These are phyloP conservation scores for Bicyclus anynana DNA, from an alignment of 1,140 invertebrate genomes.

Conservation along the genomic window DNA sequence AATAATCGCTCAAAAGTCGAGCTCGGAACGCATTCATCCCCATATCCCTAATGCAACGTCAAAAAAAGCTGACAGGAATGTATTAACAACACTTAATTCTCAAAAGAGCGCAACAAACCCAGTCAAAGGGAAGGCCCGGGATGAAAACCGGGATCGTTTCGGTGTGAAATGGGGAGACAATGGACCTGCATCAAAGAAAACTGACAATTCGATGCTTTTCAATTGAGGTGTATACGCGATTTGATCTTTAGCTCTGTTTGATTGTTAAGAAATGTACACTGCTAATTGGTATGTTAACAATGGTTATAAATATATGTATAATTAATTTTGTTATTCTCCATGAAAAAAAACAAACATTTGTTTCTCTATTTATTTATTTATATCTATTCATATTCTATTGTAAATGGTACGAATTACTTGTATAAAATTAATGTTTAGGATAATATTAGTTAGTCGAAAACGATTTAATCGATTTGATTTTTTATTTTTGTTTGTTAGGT, in stretches of 20 bases:
- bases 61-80: conserved; percentile 9
- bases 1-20: neutral
- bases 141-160: conserved; percentile 17
- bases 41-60: neutral
- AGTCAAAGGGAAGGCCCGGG: conserved; percentile 19
- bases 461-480: no score
- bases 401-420: no score
- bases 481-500: no score
- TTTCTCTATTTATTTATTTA: no score
- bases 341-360: no score
- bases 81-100: conserved; percentile 23
- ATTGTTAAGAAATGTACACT: neutral
- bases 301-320: no score
- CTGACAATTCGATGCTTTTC: neutral
- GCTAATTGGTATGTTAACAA: no score
- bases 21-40: neutral
- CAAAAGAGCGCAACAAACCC: conserved; percentile 20
- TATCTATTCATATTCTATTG: no score
- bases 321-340: no score
- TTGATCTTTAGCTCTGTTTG: neutral
- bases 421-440: no score
- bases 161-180: conserved; percentile 24
- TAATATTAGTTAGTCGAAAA: no score
- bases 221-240: neutral
- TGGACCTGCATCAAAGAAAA: conserved; percentile 17